These are phyloP conservation scores for Tachina fera DNA, from an alignment of 2,888 invertebrate genomes.

Conservation along the genomic window DNA sequence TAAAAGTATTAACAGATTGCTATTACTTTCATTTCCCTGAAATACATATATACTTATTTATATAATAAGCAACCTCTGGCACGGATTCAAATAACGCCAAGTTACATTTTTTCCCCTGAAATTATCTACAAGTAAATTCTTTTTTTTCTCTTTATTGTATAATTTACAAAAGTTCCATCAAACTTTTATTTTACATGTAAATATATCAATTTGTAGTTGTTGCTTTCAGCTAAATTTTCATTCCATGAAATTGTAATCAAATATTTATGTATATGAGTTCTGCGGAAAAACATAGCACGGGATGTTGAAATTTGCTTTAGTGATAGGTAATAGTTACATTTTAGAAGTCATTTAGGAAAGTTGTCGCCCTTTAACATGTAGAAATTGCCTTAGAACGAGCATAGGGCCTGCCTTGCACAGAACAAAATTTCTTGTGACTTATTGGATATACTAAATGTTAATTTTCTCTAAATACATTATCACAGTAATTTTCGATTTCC, in stretches of 20 bases:
- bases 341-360: not conserved
- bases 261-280: slow-evolving; percentile 51
- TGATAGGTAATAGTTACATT: not conserved
- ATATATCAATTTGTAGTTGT: not conserved
- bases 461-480: too few relatives aligned
- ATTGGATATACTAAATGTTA: too few relatives aligned
- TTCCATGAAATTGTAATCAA: slow-evolving; percentile 55
- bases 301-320: not conserved
- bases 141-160: not conserved
- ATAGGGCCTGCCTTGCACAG: too few relatives aligned
- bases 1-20: slow-evolving; percentile 35
- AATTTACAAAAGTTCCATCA: not conserved
- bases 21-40: slow-evolving; percentile 62
- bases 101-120: not conserved
- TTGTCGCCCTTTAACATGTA: not conserved
- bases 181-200: not conserved
- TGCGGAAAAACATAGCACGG: not conserved
- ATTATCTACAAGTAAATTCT: not conserved
- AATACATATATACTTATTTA: not conserved
- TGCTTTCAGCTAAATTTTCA: slow-evolving; percentile 42
- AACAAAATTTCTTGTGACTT: too few relatives aligned
- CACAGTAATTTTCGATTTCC: too few relatives aligned
- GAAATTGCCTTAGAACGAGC: too few relatives aligned
- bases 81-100: not conserved
- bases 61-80: slow-evolving; percentile 13